Percentiles rank a stretch among this genome's conserved stretches.
Evolutionary conservation across 2,797 vertebrate species (phyloP).

Genomic region (Octomys mimax): DNA sequence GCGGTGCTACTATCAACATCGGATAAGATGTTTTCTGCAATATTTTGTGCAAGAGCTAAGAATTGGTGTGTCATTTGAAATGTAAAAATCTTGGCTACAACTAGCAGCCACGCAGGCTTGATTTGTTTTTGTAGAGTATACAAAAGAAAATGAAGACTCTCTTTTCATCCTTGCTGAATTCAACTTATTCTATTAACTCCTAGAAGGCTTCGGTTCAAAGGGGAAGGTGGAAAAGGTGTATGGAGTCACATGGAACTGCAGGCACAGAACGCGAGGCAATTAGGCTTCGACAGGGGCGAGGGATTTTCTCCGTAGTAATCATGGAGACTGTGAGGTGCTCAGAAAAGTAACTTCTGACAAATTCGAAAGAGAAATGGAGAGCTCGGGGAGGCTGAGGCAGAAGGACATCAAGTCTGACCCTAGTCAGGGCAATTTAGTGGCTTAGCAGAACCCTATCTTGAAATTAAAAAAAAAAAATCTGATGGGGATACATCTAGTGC

Average conservation of each 20-base stretch:
- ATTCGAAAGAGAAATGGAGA: neutral
- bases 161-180: neutral
- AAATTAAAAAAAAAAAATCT: neutral
- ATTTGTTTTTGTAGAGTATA: neutral
- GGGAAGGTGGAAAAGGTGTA: neutral
- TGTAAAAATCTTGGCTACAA: neutral
- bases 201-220: neutral
- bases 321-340: neutral
- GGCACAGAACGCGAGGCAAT: no score
- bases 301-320: neutral
- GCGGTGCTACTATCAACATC: neutral
- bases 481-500: neutral
- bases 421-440: neutral
- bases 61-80: neutral
- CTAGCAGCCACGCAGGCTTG: neutral
- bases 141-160: neutral
- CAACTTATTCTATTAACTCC: neutral
- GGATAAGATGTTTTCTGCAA: neutral
- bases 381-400: neutral
- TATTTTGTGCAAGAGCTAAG: neutral
- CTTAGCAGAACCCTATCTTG: neutral
- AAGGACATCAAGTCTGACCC: neutral
- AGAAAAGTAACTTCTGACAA: neutral
- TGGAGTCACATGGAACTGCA: neutral
- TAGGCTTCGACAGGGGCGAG: neutral